These are phyloP conservation scores for Nebria ingens DNA, from an alignment of 1,140 invertebrate genomes.

Conservation along the genomic window DNA sequence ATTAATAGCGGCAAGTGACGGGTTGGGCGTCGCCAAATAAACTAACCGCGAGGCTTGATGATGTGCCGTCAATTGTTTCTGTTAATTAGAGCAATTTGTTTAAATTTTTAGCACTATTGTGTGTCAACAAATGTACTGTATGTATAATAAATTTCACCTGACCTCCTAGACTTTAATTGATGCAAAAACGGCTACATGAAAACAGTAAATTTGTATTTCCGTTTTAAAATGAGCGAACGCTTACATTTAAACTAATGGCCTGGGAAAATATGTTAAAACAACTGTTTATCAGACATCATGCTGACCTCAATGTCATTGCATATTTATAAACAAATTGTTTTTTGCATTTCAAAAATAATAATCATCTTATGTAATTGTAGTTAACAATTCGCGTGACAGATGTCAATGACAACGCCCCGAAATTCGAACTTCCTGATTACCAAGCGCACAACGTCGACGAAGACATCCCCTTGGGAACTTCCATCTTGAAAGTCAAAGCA, in stretches of 20 bases:
- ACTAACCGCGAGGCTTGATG: too few species aligned
- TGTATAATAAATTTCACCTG: too few species aligned
- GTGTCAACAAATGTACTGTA: too few species aligned
- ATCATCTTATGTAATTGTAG: constrained; percentile 40
- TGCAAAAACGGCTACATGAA: too few species aligned
- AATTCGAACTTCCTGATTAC: constrained; percentile 90
- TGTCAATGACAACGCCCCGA: constrained; percentile 89
- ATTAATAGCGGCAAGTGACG: too few species aligned
- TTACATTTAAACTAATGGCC: neutral
- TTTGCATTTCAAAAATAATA: neutral
- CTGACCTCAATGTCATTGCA: neutral
- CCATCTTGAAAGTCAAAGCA: constrained; percentile 83
- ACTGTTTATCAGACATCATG: neutral
- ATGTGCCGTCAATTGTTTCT: too few species aligned
- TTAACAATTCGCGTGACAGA: constrained; percentile 85
- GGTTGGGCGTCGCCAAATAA: too few species aligned
- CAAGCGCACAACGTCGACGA: constrained; percentile 92
- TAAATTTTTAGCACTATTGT: too few species aligned
- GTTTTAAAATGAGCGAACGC: neutral
- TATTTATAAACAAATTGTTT: neutral
- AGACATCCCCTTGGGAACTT: constrained; percentile 82
- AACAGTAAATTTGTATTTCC: too few species aligned
- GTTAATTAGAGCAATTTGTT: too few species aligned
- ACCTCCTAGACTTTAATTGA: too few species aligned
- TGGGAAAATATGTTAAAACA: neutral